Evolutionary conservation across 2,888 invertebrate species (phyloP).

Genomic region (Desoria tigrina): DNA sequence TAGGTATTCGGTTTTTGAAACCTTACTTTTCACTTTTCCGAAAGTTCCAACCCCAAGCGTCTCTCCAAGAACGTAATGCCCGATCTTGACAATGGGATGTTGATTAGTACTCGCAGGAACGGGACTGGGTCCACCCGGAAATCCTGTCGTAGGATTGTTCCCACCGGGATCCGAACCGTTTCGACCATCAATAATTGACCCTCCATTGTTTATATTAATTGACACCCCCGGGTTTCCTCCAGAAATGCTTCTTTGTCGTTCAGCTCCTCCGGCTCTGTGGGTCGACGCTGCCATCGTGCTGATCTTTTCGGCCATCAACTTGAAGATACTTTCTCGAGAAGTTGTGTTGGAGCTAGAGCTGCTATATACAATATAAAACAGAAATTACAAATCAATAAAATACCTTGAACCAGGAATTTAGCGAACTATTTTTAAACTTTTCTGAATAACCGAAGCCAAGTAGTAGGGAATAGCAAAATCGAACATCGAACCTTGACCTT

Average conservation of each 20-base stretch:
- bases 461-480: too few relatives aligned
- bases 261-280: constrained; percentile 40
- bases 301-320: background rate
- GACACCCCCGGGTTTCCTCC: background rate
- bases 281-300: background rate
- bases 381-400: too few relatives aligned
- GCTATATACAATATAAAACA: too few relatives aligned
- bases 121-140: background rate
- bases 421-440: too few relatives aligned
- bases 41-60: constrained; percentile 97
- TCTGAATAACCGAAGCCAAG: too few relatives aligned
- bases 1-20: too few relatives aligned
- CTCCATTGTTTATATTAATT: too few relatives aligned
- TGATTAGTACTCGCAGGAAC: constrained; percentile 34
- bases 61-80: constrained; percentile 92
- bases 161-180: background rate
- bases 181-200: too few relatives aligned
- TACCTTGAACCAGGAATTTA: too few relatives aligned
- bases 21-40: constrained; percentile 93
- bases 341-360: too few relatives aligned
- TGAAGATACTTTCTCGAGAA: background rate
- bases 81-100: constrained; percentile 90
- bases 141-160: background rate
- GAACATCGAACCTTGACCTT: too few relatives aligned
- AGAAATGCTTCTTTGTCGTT: constrained; percentile 13